A percentile compares a stretch with the other conserved stretches of the same genome.
These are phyloP conservation scores for Tetanocera ferruginea DNA, from an alignment of 2,888 invertebrate genomes.

Conservation along the genomic window DNA sequence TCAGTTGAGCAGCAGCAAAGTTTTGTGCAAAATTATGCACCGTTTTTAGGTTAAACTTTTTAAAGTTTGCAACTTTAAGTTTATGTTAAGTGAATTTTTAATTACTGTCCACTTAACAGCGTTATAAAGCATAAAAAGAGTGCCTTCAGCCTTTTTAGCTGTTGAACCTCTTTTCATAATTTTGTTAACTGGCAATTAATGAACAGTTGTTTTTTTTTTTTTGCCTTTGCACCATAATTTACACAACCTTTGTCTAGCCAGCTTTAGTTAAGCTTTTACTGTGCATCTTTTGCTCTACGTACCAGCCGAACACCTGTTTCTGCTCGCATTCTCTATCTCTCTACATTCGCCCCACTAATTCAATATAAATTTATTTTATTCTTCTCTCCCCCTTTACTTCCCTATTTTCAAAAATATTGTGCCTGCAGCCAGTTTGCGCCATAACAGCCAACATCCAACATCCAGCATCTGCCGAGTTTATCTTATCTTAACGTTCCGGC, in stretches of 20 bases:
- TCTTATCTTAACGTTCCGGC: background rate
- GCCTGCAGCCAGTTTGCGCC: background rate
- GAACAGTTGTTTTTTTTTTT: no score
- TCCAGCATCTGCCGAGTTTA: constrained; percentile 6
- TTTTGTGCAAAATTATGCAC: no score
- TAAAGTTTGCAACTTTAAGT: no score
- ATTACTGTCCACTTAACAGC: no score
- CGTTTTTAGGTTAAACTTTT: no score
- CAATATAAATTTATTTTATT: constrained; percentile 2
- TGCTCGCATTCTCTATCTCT: background rate
- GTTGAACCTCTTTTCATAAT: no score
- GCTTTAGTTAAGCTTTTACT: background rate
- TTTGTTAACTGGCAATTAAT: no score
- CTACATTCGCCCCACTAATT: background rate
- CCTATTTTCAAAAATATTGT: background rate
- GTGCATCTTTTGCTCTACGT: background rate
- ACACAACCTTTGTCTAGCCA: background rate
- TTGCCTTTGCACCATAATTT: background rate
- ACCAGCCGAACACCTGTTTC: background rate
- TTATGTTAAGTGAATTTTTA: no score
- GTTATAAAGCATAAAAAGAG: no score
- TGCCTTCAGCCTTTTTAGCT: no score
- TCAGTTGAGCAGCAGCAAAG: background rate
- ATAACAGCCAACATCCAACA: background rate
- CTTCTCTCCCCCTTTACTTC: background rate